Evolutionary conservation across 2,113 vertebrate genomes (phyloP).

Genomic region (Burhinus oedicnemus): DNA sequence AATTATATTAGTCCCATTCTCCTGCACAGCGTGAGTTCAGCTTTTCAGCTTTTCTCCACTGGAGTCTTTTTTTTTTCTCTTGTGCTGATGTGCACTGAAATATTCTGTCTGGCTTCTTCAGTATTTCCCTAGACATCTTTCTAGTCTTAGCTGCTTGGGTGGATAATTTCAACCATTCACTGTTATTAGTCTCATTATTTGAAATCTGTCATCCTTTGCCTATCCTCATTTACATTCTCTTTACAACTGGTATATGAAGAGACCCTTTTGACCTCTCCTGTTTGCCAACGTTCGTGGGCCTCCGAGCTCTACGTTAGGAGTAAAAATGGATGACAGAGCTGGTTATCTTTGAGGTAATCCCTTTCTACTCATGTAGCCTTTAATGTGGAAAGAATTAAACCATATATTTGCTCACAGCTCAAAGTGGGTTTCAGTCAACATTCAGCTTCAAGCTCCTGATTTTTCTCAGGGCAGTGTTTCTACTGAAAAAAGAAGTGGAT

Average conservation of each 20-base stretch:
- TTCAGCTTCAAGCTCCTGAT: neutral
- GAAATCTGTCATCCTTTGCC: neutral
- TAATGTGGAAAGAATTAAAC: neutral
- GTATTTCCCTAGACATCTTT: slow-evolving; percentile 2
- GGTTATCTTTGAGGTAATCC: neutral
- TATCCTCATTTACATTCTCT: neutral
- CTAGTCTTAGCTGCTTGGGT: neutral
- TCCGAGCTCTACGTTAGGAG: neutral
- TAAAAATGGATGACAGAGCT: neutral
- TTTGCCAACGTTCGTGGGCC: neutral
- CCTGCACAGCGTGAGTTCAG: neutral
- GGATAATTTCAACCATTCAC: neutral
- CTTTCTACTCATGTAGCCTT: neutral
- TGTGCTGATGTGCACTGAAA: slow-evolving; percentile 6
- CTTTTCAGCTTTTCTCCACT: slow-evolving; percentile 34
- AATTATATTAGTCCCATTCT: slow-evolving; percentile 39
- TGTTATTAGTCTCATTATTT: neutral
- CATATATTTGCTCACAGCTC: neutral
- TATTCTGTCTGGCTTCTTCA: slow-evolving; percentile 17
- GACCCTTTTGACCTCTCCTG: neutral
- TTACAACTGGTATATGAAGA: neutral
- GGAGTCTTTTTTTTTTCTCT: neutral
- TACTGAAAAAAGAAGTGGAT: neutral
- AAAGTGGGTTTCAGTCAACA: neutral
- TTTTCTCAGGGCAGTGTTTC: neutral